Evolutionary conservation across 2,888 invertebrate genomes (phyloP).

Genomic region (Melangyna quadrimaculata): DNA sequence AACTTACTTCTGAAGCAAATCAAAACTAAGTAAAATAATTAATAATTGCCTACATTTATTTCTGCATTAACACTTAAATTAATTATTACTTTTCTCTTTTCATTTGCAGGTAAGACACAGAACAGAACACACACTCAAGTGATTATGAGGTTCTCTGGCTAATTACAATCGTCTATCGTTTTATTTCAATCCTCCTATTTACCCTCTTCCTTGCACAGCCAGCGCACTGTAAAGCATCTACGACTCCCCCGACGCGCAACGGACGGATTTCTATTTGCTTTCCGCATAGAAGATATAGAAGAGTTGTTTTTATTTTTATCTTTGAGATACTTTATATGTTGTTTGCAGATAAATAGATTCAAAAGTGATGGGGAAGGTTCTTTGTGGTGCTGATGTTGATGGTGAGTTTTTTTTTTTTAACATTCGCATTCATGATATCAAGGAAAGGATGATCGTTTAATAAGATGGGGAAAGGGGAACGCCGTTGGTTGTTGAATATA

Average conservation of each 20-base stretch:
- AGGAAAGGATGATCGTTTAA: background rate
- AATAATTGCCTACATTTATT: conserved; percentile 53
- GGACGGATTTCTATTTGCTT: conserved; percentile 23
- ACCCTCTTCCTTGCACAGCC: no score
- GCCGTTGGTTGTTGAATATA: background rate
- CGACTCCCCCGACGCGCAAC: background rate
- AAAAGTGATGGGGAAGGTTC: background rate
- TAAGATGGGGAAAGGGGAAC: background rate
- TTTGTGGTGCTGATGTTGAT: background rate
- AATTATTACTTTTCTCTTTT: conserved; percentile 22
- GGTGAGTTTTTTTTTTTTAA: background rate
- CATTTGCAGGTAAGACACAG: conserved; percentile 49
- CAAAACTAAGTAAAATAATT: background rate
- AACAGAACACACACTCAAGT: conserved; percentile 19
- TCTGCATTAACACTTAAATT: conserved; percentile 28
- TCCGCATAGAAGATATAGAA: conserved; percentile 4
- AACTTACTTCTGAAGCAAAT: background rate
- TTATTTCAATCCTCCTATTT: background rate
- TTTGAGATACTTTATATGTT: conserved; percentile 42
- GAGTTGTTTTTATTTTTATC: background rate
- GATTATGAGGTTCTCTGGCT: conserved; percentile 49
- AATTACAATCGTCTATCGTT: conserved; percentile 38
- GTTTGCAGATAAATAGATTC: background rate
- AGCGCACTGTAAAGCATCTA: background rate
- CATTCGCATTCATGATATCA: conserved; percentile 2